Conservation (phyloP, 2,113 vertebrate species). For the Miniopterus natalensis region DNA sequence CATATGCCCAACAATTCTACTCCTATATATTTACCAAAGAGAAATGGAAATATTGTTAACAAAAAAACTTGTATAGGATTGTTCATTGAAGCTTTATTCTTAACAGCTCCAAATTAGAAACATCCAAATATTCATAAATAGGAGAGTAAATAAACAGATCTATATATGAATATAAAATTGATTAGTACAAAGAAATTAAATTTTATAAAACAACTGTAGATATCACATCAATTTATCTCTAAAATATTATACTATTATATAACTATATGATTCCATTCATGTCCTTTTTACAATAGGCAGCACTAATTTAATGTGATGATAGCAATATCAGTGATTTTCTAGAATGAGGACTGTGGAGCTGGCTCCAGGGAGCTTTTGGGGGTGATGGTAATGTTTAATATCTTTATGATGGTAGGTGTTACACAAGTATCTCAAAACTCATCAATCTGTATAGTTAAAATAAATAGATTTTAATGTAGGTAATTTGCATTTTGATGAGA, state of each 20-base stretch:
- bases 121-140: neutral
- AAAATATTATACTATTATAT: neutral
- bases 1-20: neutral
- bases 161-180: neutral
- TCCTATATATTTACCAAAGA: conserved; percentile 1
- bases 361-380: neutral
- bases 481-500: neutral
- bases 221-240: neutral
- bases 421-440: neutral
- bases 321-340: neutral
- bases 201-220: neutral
- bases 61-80: neutral
- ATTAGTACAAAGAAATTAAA: neutral
- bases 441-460: neutral
- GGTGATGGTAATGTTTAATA: neutral
- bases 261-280: neutral
- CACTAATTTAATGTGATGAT: neutral
- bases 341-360: neutral
- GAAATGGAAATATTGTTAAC: conserved; percentile 6
- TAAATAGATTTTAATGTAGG: neutral
- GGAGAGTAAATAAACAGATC: neutral
- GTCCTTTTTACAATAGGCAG: neutral
- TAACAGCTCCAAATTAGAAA: neutral
- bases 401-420: neutral
- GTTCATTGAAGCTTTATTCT: neutral